A percentile compares a stretch with the other conserved stretches of the same genome.
Evolutionary conservation across 2,113 vertebrate genomes (phyloP).

Genomic region (Colaptes auratus): DNA sequence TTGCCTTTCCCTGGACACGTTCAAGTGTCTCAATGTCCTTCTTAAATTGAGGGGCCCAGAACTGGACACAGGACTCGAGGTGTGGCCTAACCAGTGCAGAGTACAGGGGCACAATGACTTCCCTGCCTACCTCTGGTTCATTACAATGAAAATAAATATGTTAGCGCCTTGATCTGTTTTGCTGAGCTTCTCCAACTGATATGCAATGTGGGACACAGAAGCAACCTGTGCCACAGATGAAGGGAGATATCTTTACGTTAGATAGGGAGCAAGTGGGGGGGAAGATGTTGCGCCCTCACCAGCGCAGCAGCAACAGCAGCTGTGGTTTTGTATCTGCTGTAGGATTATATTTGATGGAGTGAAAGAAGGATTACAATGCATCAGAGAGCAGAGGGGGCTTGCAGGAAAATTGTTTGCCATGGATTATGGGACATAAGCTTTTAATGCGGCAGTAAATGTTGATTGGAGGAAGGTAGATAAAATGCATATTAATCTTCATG

Average conservation of each 20-base stretch:
- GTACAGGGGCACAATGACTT: too few relatives aligned
- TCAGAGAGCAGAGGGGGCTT: slow-evolving; percentile 44
- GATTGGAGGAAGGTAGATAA: slow-evolving; percentile 4
- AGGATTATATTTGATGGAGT: slow-evolving; percentile 37
- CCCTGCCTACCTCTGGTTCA: not conserved
- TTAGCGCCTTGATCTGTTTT: not conserved
- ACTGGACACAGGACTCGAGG: too few relatives aligned
- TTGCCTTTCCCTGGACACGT: too few relatives aligned
- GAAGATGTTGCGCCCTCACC: not conserved
- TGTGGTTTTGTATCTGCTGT: slow-evolving; percentile 30
- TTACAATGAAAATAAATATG: not conserved
- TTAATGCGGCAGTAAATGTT: slow-evolving; percentile 45
- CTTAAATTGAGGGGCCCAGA: too few relatives aligned
- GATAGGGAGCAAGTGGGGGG: not conserved
- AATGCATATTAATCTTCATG: not conserved
- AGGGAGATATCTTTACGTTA: not conserved
- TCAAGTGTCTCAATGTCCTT: too few relatives aligned
- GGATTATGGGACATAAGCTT: slow-evolving; percentile 48
- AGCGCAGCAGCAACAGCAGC: not conserved
- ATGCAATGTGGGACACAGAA: not conserved
- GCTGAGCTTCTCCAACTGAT: not conserved
- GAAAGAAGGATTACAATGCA: slow-evolving; percentile 55
- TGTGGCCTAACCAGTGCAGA: too few relatives aligned
- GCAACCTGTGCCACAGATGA: not conserved
- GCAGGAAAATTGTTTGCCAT: slow-evolving; percentile 28